Evolutionary conservation across 2,113 vertebrate species (phyloP).

Genomic region (Ophthalmolycus amberensis): DNA sequence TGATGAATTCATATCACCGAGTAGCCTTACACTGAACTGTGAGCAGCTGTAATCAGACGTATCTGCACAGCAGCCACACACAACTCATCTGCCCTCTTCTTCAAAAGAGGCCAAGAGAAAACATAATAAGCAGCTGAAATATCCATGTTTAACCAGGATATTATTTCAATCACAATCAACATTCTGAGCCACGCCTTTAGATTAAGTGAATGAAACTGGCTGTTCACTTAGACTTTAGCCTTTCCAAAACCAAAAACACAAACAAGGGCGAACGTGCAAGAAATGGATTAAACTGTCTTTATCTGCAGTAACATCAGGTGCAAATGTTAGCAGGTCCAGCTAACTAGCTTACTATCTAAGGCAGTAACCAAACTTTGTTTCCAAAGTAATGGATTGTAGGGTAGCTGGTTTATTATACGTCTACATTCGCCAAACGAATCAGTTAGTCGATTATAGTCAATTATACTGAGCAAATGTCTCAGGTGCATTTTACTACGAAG

Average conservation of each 20-base stretch:
- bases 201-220: not conserved
- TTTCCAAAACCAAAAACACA: not conserved
- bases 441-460: not conserved
- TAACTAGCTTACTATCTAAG: not conserved
- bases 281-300: not conserved
- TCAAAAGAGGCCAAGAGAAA: not conserved
- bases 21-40: conserved; percentile 9
- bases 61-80: not conserved
- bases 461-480: not conserved
- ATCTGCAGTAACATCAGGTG: not conserved
- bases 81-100: conserved; percentile 11
- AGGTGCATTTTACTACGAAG: not conserved
- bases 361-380: not conserved
- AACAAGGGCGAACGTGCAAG: not conserved
- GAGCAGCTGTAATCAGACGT: not conserved
- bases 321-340: not conserved
- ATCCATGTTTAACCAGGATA: not conserved
- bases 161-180: not conserved
- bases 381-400: not conserved
- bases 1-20: conserved; percentile 11
- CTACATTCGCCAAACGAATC: too few relatives aligned
- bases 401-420: not conserved
- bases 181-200: not conserved
- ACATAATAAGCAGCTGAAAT: not conserved
- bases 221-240: not conserved